phyloP scores from a whole-genome alignment of 2,113 vertebrate genomes.

The Phyllostomus discolor region DNA sequence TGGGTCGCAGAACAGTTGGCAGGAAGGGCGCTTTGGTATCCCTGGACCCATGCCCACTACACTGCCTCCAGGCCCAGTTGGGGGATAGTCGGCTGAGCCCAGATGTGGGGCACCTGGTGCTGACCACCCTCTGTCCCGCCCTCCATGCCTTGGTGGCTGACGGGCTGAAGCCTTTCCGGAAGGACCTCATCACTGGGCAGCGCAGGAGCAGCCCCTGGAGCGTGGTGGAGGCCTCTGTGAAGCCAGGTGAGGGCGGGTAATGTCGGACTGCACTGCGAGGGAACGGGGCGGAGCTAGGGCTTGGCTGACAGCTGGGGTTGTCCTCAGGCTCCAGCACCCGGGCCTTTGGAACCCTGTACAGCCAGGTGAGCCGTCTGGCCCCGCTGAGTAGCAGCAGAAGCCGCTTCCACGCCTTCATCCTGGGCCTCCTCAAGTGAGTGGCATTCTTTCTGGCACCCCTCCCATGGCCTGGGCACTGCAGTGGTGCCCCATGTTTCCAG shows the following conservation, averaged over 20 bases:
- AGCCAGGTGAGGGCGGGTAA: slow-evolving; percentile 80
- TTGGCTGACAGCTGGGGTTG: not conserved
- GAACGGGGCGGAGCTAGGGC: not conserved
- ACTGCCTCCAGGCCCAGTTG: slow-evolving; percentile 86
- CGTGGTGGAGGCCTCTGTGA: slow-evolving; percentile 91
- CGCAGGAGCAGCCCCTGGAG: slow-evolving; percentile 92
- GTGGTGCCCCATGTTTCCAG: not conserved
- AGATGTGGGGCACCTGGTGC: slow-evolving; percentile 90
- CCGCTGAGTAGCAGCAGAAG: slow-evolving; percentile 88
- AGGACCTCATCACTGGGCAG: slow-evolving; percentile 94
- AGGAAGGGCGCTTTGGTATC: not conserved
- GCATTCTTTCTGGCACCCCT: not conserved
- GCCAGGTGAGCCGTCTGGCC: slow-evolving; percentile 85
- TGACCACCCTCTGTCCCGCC: slow-evolving; percentile 92
- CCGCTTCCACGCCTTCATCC: slow-evolving; percentile 93
- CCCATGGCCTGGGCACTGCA: fast-evolving
- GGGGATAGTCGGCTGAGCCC: slow-evolving; percentile 95
- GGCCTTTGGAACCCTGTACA: slow-evolving; percentile 85
- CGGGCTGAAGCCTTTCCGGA: slow-evolving; percentile 94
- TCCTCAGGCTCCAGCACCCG: slow-evolving; percentile 82
- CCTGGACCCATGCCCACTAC: fast-evolving
- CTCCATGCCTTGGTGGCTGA: slow-evolving; percentile 89
- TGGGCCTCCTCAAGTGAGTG: slow-evolving; percentile 95
- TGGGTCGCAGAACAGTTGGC: not conserved
- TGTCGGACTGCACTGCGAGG: fast-evolving